phyloP scores from a whole-genome alignment of 2,888 invertebrate genomes.

The Galeruca laticollis region DNA sequence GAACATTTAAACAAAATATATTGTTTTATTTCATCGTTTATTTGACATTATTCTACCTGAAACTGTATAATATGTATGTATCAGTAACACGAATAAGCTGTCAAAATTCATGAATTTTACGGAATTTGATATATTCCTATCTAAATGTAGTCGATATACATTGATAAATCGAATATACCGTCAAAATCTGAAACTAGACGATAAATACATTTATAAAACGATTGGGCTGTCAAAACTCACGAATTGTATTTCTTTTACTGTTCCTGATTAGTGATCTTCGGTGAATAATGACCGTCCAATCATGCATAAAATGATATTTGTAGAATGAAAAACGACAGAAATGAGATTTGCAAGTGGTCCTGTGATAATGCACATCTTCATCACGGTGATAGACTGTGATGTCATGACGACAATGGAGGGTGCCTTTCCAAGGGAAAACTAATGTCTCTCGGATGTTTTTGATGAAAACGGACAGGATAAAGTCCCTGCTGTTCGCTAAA shows the following conservation, averaged over 20 bases:
- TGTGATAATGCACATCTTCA: conserved; percentile 44
- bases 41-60: too few species aligned
- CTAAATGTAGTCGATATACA: too few species aligned
- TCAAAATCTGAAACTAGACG: too few species aligned
- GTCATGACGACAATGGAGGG: conserved; percentile 47
- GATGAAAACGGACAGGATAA: conserved; percentile 52
- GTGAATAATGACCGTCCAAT: conserved; percentile 15
- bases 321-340: conserved; percentile 23
- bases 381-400: conserved; percentile 44
- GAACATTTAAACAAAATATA: too few species aligned
- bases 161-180: too few species aligned
- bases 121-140: too few species aligned
- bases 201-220: too few species aligned
- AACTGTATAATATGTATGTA: too few species aligned
- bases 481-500: conserved; percentile 54
- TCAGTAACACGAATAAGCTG: too few species aligned
- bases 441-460: conserved; percentile 47
- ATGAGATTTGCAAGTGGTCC: conserved; percentile 33
- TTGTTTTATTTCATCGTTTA: too few species aligned
- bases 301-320: conserved; percentile 18
- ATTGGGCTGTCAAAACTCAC: too few species aligned
- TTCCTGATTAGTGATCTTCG: conserved; percentile 14
- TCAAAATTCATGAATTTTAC: too few species aligned
- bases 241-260: neutral
- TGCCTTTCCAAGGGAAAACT: conserved; percentile 38